phyloP scores from a whole-genome alignment of 1,140 invertebrate species.

The Ladona fulva region DNA sequence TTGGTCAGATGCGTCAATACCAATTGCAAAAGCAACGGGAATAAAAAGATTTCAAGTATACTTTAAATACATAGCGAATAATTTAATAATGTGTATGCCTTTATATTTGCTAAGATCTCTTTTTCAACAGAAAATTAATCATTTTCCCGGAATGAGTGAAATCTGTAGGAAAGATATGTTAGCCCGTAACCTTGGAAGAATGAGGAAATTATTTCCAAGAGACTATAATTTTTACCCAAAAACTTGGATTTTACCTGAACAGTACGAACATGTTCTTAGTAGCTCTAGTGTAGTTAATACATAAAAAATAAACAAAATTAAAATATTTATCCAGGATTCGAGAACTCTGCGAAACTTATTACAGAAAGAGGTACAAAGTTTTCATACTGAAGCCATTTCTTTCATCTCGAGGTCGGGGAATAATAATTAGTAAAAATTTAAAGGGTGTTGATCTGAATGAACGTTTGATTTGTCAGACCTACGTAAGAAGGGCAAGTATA shows the following conservation, averaged over 20 bases:
- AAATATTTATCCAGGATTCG: constrained; percentile 9
- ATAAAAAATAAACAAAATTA: background rate
- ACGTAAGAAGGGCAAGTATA: constrained; percentile 49
- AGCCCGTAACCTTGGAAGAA: constrained; percentile 74
- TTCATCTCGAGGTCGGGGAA: constrained; percentile 78
- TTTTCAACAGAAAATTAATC: constrained; percentile 67
- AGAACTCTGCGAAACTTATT: constrained; percentile 27
- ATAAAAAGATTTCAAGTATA: constrained; percentile 71
- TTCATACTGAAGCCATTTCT: constrained; percentile 84
- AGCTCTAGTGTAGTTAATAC: background rate
- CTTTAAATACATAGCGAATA: background rate
- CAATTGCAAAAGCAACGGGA: constrained; percentile 71
- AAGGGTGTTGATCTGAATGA: constrained; percentile 69
- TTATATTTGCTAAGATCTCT: background rate
- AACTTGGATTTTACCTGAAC: constrained; percentile 88
- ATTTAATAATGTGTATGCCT: background rate
- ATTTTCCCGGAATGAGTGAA: constrained; percentile 87
- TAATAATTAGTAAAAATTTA: constrained; percentile 69
- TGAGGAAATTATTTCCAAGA: constrained; percentile 74
- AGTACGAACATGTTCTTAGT: constrained; percentile 46
- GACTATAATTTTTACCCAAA: constrained; percentile 87
- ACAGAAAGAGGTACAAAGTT: constrained; percentile 59
- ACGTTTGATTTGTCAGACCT: constrained; percentile 75
- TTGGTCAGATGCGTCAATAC: constrained; percentile 78
- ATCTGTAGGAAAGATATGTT: constrained; percentile 81